Base-by-base conservation (phyloP, 1,140 invertebrate species). In the Tachypleus tridentatus region DNA sequence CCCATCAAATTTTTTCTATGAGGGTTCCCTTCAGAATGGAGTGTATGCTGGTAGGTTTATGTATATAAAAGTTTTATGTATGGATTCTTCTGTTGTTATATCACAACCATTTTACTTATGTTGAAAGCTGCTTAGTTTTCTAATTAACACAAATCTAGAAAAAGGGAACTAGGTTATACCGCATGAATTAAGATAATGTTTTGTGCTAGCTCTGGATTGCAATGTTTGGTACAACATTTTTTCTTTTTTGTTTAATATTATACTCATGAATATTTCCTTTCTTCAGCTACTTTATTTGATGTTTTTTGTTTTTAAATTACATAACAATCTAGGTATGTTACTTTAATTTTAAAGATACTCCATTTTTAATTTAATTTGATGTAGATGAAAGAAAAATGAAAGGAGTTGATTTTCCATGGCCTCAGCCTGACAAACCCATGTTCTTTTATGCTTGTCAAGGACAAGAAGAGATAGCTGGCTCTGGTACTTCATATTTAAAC, bases 1-100 rank as follows among this genome's bases (percentile, higher is more conserved):
- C 75, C 97, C 97, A 0, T 98, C 95, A 0, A 98, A 99, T 76
- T 98, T 99, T 77, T 99, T 99, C 76, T 99, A 99, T 76, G 97
- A 99, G 76, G 97, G 97, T 0, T 96, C 91, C 3, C 80, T 99
- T 49, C 97, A 99, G 76, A 99, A 99, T 78, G 97, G 97, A 3
- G 96, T 99, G 3, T 95, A 93, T 72, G 90, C 94, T 9, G 82
- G 84, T 84, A 76, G 72, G 70, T 61, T 64, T 58, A 60, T 49
- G 48, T 62, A 47, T 49, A 57, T 56, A 48, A 6, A 56, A 5
- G 29, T 29, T 29, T 29, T 29, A 29, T 29, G 29, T 29, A 29
- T 29, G 29, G 29, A 29, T 29, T 29, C 29, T 29, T 29, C 29
- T 29, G 29, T 29, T 29, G 29, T 29, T 29, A 29, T 29, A 29